These are phyloP conservation scores for Andrena fulva DNA, from an alignment of 2,888 invertebrate species.

Conservation along the genomic window DNA sequence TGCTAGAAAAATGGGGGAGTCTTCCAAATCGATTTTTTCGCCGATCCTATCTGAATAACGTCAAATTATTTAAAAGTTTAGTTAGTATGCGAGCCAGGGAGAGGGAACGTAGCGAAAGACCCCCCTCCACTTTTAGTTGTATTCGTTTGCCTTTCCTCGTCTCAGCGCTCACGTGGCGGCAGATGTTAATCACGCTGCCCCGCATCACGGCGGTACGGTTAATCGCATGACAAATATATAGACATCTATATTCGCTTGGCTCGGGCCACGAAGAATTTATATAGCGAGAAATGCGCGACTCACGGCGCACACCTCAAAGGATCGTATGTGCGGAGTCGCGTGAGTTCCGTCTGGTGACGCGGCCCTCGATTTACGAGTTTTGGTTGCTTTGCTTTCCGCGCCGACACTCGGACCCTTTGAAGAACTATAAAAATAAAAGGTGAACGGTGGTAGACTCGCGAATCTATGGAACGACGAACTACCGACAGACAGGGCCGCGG, in stretches of 20 bases:
- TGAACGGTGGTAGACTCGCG: conserved; percentile 25
- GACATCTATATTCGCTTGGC: conserved; percentile 62
- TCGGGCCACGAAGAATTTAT: conserved; percentile 58
- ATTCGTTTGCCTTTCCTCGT: conserved; percentile 28
- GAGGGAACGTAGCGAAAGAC: no score
- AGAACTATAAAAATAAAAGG: conserved; percentile 40
- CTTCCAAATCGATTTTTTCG: no score
- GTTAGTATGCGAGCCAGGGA: no score
- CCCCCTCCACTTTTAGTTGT: not conserved
- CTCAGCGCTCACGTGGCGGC: conserved; percentile 33
- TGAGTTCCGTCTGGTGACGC: conserved; percentile 48
- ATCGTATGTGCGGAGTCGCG: conserved; percentile 56
- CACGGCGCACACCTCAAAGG: conserved; percentile 53
- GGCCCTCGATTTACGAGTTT: conserved; percentile 58
- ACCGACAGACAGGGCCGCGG: not conserved
- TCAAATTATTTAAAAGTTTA: no score
- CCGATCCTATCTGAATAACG: no score
- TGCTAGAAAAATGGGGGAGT: no score
- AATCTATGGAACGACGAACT: conserved; percentile 16
- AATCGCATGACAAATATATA: conserved; percentile 63
- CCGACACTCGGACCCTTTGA: conserved; percentile 50
- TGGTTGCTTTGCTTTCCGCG: conserved; percentile 53
- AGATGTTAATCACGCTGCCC: conserved; percentile 53
- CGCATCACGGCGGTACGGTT: conserved; percentile 42
- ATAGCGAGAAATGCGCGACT: conserved; percentile 57